A percentile compares a stretch with the other conserved stretches of the same genome.
Evolutionary conservation across 1,140 invertebrate genomes (phyloP).

Genomic region (Pseudoatta argentina): DNA sequence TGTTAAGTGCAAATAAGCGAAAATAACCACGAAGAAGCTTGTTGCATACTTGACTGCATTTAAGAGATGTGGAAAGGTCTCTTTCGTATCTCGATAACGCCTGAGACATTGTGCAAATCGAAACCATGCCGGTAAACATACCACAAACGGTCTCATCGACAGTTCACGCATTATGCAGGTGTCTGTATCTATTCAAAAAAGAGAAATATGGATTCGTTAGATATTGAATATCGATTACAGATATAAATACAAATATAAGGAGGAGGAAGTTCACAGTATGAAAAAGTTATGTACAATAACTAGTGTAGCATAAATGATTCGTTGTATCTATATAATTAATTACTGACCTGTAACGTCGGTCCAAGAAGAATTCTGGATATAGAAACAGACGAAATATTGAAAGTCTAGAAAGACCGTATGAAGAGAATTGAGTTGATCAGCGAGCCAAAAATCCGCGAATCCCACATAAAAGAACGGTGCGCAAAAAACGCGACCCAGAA

Average conservation of each 20-base stretch:
- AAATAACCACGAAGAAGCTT: slow-evolving; percentile 92
- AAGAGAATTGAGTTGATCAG: slow-evolving; percentile 95
- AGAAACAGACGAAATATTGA: slow-evolving; percentile 92
- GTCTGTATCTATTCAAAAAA: slow-evolving; percentile 78
- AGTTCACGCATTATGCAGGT: slow-evolving; percentile 85
- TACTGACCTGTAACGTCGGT: slow-evolving; percentile 80
- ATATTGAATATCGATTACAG: slow-evolving; percentile 19
- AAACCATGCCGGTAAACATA: slow-evolving; percentile 94
- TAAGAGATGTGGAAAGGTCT: slow-evolving; percentile 90
- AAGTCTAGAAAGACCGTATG: slow-evolving; percentile 92
- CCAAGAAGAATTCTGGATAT: slow-evolving; percentile 86
- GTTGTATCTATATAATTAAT: not conserved
- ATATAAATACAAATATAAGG: slow-evolving; percentile 22
- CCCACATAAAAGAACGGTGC: slow-evolving; percentile 95
- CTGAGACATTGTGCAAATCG: slow-evolving; percentile 95
- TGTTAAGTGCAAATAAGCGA: slow-evolving; percentile 88
- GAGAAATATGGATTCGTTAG: not conserved
- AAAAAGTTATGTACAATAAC: slow-evolving; percentile 7
- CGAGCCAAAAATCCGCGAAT: slow-evolving; percentile 98
- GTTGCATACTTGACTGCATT: slow-evolving; percentile 95
- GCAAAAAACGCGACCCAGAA: slow-evolving; percentile 89
- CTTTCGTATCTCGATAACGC: slow-evolving; percentile 89
- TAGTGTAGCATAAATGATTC: not conserved
- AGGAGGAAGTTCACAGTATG: not conserved
- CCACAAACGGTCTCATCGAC: slow-evolving; percentile 88